Conservation (phyloP, 2,797 vertebrate species). For the Poeciliopsis paucimaculata region DNA sequence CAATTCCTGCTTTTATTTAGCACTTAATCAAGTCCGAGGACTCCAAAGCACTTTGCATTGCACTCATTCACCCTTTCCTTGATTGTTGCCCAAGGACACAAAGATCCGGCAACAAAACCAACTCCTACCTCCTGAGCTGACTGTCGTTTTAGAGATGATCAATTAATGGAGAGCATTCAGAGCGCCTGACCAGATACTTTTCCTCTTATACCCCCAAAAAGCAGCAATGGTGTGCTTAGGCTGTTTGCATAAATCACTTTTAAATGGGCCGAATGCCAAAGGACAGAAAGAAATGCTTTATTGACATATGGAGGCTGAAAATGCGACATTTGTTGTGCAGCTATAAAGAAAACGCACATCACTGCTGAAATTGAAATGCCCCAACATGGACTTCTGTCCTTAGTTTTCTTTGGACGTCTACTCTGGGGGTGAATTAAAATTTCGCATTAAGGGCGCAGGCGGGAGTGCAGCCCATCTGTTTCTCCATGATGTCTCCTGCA, state of each 20-base stretch:
- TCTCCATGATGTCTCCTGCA: constrained; percentile 49
- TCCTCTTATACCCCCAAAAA: not conserved
- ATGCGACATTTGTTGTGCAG: not conserved
- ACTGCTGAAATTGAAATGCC: not conserved
- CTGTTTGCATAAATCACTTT: not conserved
- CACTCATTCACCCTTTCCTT: not conserved
- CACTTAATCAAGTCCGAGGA: not conserved
- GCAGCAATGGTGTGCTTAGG: not conserved
- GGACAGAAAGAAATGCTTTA: not conserved
- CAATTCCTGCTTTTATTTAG: not conserved
- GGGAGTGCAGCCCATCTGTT: constrained; percentile 45
- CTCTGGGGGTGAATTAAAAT: constrained; percentile 5
- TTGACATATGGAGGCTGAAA: not conserved
- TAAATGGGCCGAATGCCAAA: not conserved
- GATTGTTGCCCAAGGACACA: not conserved
- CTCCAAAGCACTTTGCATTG: not conserved
- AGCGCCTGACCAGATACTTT: not conserved
- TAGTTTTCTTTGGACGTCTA: constrained; percentile 4
- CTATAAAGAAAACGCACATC: not conserved
- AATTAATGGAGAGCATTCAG: not conserved
- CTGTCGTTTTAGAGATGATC: not conserved
- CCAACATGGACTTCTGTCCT: not conserved
- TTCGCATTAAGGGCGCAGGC: constrained; percentile 17
- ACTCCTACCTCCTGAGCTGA: not conserved
- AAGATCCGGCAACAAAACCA: not conserved